Percentiles rank a stretch among this genome's conserved stretches.
phyloP scores from a whole-genome alignment of 2,113 vertebrate species.

The Talpa occidentalis region DNA sequence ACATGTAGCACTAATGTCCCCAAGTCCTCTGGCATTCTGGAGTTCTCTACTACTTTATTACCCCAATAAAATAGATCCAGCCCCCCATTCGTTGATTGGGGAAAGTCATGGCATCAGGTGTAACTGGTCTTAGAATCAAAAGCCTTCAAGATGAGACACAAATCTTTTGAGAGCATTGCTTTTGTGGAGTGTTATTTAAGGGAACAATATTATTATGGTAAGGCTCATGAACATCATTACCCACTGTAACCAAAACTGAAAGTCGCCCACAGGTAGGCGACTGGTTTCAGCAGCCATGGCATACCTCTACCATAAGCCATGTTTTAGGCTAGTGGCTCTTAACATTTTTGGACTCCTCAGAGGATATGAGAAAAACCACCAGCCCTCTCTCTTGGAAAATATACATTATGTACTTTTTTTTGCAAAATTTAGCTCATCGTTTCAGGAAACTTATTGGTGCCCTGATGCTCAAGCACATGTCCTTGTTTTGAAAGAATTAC shows the following conservation, averaged over 20 bases:
- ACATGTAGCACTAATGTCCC: neutral
- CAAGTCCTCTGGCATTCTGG: neutral
- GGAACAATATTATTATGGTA: too few species aligned
- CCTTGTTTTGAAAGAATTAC: neutral
- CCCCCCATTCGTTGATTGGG: neutral
- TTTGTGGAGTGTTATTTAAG: neutral
- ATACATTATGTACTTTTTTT: neutral
- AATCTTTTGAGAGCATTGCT: neutral
- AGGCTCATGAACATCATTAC: neutral
- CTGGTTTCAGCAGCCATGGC: neutral
- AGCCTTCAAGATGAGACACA: neutral
- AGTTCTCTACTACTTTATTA: neutral
- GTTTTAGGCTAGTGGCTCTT: neutral
- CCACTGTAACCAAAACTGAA: neutral
- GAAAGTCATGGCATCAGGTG: neutral
- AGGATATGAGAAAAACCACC: neutral
- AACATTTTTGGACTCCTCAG: neutral
- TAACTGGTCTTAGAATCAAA: neutral
- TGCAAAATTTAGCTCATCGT: neutral
- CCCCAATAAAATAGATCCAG: neutral
- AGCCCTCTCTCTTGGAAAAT: neutral
- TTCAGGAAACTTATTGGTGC: neutral
- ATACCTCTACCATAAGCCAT: neutral
- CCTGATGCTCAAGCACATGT: neutral
- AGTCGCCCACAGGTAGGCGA: neutral